Evolutionary conservation across 2,113 vertebrate genomes (phyloP).

Genomic region (Cinclus mexicanus): DNA sequence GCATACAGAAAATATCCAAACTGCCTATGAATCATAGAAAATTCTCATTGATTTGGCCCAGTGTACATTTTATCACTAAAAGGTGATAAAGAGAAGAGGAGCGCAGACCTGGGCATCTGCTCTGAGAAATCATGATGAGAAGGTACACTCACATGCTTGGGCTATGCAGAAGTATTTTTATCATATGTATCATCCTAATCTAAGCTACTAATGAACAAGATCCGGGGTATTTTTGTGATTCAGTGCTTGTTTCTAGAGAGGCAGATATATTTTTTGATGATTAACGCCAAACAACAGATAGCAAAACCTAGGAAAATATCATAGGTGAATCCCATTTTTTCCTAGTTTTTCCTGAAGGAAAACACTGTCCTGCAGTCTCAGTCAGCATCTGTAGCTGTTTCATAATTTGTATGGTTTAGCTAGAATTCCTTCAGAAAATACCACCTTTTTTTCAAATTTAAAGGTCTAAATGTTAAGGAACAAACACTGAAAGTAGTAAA

Average conservation of each 20-base stretch:
- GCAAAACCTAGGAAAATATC: background rate
- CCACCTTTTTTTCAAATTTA: background rate
- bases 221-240: background rate
- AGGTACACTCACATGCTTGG: background rate
- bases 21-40: background rate
- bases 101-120: background rate
- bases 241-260: background rate
- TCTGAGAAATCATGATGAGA: rapidly evolving
- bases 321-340: background rate
- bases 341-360: background rate
- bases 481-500: background rate
- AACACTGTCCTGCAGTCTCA: background rate
- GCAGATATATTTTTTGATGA: background rate
- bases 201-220: background rate
- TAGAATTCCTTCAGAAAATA: background rate
- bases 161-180: background rate
- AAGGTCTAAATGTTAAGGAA: background rate
- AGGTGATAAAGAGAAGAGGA: background rate
- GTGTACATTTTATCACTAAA: background rate
- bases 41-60: background rate
- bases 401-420: background rate
- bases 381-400: background rate
- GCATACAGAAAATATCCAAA: background rate
- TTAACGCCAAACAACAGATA: background rate
- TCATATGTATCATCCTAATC: background rate